Base-by-base conservation (phyloP, 2,797 vertebrate species). In the Nothura maculosa region DNA sequence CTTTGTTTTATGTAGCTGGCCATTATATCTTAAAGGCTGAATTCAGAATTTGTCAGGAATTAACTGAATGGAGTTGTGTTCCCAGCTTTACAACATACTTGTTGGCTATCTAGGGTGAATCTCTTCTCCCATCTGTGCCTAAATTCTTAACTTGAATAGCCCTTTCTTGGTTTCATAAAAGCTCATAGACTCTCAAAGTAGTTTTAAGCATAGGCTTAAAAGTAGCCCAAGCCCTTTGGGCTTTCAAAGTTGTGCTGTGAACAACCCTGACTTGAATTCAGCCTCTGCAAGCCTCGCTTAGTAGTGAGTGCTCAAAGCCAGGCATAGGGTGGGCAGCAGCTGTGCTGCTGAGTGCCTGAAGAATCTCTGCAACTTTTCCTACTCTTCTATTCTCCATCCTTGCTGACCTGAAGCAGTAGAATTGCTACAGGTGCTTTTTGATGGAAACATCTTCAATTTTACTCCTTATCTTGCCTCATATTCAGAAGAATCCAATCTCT, bases 201-300 rank as follows among this genome's bases (percentile, higher is more conserved):
- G 80, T 81, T 94, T 93, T 48, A 48, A 48, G 47, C 66, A 69
- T 62, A 66, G n/a, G 69, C 54, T 87, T 96, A 67, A 76, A 40
- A 12, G 66, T 87, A 60, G 76, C 40, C 66, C 55, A 81, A 61
- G 81, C 86, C 30, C 57, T 81, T 87, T 88, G 66, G 30, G n/a
- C 36, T 87, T 79, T 91, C 91, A 60, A 32, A 67, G 73, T 85
- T 85, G 81, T 64, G 74, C 93, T 89, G 89, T 85, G 27, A 93
- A 70, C 68, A 86, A 93, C 73, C 80, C 77, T 94, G 91, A 93
- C 93, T 42, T 87, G 89, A 92, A 89, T 95, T 94, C 95, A 91
- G 67, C 76, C 91, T 5, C 10, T 43, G 16, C 30, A 22, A 25
- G 13, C 48, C 91, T 91, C 93, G 89, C 92, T 85, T 96, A 94